phyloP scores from a whole-genome alignment of 2,888 invertebrate species.

The Xestia xanthographa region DNA sequence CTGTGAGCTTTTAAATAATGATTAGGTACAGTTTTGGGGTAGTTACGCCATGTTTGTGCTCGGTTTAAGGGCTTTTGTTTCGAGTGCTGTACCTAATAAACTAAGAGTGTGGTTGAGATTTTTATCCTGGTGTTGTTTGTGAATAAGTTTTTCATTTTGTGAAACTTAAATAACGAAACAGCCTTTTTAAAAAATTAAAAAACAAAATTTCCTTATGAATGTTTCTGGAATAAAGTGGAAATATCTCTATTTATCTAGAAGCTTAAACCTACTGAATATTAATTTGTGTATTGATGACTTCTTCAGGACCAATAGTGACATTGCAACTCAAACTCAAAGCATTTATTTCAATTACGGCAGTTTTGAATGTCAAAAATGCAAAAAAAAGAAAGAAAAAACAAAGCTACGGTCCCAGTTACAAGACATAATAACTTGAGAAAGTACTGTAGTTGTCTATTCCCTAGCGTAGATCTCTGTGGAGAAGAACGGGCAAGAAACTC shows the following conservation, averaged over 20 bases:
- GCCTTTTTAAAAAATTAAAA: too few relatives aligned
- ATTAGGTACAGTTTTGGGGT: constrained; percentile 63
- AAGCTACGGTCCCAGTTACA: too few relatives aligned
- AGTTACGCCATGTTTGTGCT: constrained; percentile 54
- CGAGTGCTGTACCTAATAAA: constrained; percentile 31
- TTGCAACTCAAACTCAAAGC: too few relatives aligned
- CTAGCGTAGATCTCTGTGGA: too few relatives aligned
- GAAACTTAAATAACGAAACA: neutral
- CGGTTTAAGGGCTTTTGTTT: constrained; percentile 52
- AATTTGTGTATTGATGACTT: neutral
- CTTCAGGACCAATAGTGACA: neutral
- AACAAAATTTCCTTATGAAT: too few relatives aligned
- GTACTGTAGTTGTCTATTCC: too few relatives aligned
- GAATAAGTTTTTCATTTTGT: neutral
- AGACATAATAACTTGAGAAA: too few relatives aligned
- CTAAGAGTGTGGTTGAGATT: constrained; percentile 17
- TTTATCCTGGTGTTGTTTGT: constrained; percentile 18
- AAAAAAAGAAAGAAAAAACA: too few relatives aligned
- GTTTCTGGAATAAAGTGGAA: neutral
- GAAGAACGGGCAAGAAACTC: too few relatives aligned
- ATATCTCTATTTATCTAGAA: neutral
- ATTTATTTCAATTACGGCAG: too few relatives aligned
- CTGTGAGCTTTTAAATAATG: constrained; percentile 66
- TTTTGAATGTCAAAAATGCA: too few relatives aligned
- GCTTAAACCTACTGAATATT: too few relatives aligned